Evolutionary conservation across 1,140 invertebrate genomes (phyloP).

Genomic region (Argopecten irradians): DNA sequence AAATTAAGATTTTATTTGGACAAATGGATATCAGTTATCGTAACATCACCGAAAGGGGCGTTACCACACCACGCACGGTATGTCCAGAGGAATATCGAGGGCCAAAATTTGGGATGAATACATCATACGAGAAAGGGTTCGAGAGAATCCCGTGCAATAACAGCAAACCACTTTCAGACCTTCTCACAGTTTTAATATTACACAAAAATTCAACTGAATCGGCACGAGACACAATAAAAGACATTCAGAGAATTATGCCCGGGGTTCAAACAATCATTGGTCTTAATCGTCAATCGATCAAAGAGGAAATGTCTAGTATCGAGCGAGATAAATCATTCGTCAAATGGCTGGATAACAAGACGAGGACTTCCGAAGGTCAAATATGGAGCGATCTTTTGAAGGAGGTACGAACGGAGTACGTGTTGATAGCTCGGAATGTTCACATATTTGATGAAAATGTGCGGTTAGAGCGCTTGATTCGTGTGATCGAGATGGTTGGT

Average conservation of each 20-base stretch:
- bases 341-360: not conserved
- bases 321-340: not conserved
- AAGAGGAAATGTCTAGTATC: not conserved
- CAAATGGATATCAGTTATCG: constrained; percentile 23
- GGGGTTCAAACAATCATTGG: not conserved
- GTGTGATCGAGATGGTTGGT: constrained; percentile 56
- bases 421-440: constrained; percentile 63
- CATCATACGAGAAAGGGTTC: constrained; percentile 54
- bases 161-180: constrained; percentile 23
- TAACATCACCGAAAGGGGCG: not conserved
- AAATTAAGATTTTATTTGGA: constrained; percentile 29
- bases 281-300: not conserved
- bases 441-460: constrained; percentile 60
- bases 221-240: not conserved
- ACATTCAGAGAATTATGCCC: not conserved
- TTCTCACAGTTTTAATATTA: constrained; percentile 43
- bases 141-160: constrained; percentile 43
- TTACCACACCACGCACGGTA: constrained; percentile 30
- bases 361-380: constrained; percentile 32
- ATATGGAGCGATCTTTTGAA: constrained; percentile 58
- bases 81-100: constrained; percentile 54
- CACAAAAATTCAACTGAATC: not conserved
- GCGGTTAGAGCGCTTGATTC: constrained; percentile 66
- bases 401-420: constrained; percentile 65
- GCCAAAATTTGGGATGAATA: constrained; percentile 41